Evolutionary conservation across 30 jellyfish, hydroid and myxozoan species (phyloP).

Genomic region (Calvadosia cruxmelitensis): DNA sequence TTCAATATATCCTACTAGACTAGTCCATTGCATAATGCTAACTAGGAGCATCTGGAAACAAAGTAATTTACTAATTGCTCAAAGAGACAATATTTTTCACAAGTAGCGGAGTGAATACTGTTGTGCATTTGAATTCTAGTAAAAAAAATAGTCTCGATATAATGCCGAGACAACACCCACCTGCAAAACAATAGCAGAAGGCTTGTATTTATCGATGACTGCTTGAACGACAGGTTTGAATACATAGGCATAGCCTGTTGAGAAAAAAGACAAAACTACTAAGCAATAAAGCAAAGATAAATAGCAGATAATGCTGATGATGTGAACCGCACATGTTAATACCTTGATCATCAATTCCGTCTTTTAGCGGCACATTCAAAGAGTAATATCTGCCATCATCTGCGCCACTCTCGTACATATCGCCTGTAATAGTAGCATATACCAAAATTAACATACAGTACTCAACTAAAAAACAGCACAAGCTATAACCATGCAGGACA

Average conservation of each 20-base stretch:
- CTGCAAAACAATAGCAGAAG: conserved; percentile 87
- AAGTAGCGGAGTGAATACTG: too few species aligned
- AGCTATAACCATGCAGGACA: too few species aligned
- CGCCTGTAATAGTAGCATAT: conserved; percentile 18
- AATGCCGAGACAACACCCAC: too few species aligned
- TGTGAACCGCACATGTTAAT: background rate
- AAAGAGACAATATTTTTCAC: too few species aligned
- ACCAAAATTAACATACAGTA: too few species aligned
- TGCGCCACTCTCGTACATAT: conserved; percentile 89
- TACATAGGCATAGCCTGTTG: conserved; percentile 40
- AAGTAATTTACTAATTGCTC: too few species aligned
- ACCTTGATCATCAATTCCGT: conserved; percentile 92
- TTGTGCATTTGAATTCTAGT: too few species aligned
- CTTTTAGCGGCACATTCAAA: conserved; percentile 82
- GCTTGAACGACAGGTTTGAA: conserved; percentile 89
- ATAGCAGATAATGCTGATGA: background rate
- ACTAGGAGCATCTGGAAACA: too few species aligned
- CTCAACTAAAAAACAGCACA: too few species aligned
- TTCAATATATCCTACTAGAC: too few species aligned
- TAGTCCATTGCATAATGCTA: too few species aligned
- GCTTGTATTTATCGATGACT: conserved; percentile 69
- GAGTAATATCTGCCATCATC: conserved; percentile 82
- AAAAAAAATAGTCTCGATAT: too few species aligned
- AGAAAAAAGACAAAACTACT: background rate
- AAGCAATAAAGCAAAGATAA: background rate